Percentiles rank a stretch among this genome's conserved stretches.
These are phyloP conservation scores for Steinernema hermaphroditum DNA, from an alignment of 2,888 invertebrate genomes.

Conservation along the genomic window DNA sequence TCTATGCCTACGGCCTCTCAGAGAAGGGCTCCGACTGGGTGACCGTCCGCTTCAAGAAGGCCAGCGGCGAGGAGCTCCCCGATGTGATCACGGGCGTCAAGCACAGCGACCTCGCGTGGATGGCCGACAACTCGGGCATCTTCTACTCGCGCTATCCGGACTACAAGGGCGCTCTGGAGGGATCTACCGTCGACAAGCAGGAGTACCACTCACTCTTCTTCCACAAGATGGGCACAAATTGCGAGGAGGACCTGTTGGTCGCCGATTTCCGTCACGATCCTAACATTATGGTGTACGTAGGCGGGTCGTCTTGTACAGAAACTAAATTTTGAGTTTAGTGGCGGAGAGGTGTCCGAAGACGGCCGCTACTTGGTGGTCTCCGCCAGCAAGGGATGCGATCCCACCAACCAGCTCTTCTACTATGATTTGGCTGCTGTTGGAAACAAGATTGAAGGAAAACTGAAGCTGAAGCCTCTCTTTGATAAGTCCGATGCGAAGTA, in stretches of 20 bases:
- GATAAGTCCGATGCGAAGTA: constrained; percentile 89
- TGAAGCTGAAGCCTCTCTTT: constrained; percentile 80
- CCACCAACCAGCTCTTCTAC: constrained; percentile 75
- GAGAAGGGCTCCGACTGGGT: constrained; percentile 95
- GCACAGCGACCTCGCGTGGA: constrained; percentile 88
- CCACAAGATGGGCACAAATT: constrained; percentile 83
- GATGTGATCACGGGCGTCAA: constrained; percentile 90
- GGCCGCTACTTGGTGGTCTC: constrained; percentile 83
- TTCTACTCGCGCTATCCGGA: constrained; percentile 76
- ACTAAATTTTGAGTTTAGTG: constrained; percentile 74
- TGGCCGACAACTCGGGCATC: constrained; percentile 88
- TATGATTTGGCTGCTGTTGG: constrained; percentile 74
- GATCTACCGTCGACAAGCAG: constrained; percentile 84
- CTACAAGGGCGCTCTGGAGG: constrained; percentile 74
- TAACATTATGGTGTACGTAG: constrained; percentile 42
- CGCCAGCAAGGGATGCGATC: constrained; percentile 81
- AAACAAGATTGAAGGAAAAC: constrained; percentile 69
- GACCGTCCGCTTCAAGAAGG: constrained; percentile 73
- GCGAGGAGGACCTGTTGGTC: constrained; percentile 82
- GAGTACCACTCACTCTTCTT: constrained; percentile 90
- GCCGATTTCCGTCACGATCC: constrained; percentile 68
- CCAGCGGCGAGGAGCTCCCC: constrained; percentile 78
- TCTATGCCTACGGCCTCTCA: constrained; percentile 87
- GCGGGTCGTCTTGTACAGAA: too few species aligned
- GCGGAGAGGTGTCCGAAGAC: constrained; percentile 84